Evolutionary conservation across 1,140 invertebrate species (phyloP).

Genomic region (Zaprionus ornatus): DNA sequence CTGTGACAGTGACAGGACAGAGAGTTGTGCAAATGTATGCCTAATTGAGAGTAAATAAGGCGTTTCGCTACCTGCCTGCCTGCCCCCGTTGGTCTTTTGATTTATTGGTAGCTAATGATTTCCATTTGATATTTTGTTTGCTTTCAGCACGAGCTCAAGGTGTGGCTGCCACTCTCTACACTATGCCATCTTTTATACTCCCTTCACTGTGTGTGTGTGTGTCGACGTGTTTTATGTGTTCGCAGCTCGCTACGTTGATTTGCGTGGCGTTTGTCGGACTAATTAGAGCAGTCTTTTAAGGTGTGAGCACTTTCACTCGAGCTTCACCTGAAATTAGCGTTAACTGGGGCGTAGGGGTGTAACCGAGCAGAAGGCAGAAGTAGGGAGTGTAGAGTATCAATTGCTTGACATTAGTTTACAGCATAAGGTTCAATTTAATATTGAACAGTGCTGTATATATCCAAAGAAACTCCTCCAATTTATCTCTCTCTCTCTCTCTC

Average conservation of each 20-base stretch:
- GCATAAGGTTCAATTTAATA: not conserved
- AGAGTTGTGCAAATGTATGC: conserved; percentile 55
- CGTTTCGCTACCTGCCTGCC: conserved; percentile 33
- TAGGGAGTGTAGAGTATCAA: not conserved
- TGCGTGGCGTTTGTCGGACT: conserved; percentile 54
- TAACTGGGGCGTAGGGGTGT: not conserved
- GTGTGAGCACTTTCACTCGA: conserved; percentile 39
- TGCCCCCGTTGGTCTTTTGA: conserved; percentile 53
- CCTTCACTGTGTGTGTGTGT: not conserved
- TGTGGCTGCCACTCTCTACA: conserved; percentile 21
- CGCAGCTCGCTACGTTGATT: conserved; percentile 45
- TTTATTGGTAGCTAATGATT: conserved; percentile 71
- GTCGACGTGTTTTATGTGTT: conserved; percentile 43
- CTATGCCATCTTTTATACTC: not conserved
- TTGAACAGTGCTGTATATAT: not conserved
- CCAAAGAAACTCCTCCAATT: not conserved
- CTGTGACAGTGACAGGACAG: conserved; percentile 18
- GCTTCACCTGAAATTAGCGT: conserved; percentile 1
- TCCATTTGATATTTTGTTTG: conserved; percentile 54
- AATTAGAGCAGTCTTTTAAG: conserved; percentile 53
- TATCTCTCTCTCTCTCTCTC: not conserved
- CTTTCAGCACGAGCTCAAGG: conserved; percentile 21
- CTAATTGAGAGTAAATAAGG: conserved; percentile 73
- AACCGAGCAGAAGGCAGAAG: not conserved
- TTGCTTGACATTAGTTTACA: not conserved